These are phyloP conservation scores for Drosophila mojavensis DNA, from an alignment of 1,140 invertebrate genomes.

Conservation along the genomic window DNA sequence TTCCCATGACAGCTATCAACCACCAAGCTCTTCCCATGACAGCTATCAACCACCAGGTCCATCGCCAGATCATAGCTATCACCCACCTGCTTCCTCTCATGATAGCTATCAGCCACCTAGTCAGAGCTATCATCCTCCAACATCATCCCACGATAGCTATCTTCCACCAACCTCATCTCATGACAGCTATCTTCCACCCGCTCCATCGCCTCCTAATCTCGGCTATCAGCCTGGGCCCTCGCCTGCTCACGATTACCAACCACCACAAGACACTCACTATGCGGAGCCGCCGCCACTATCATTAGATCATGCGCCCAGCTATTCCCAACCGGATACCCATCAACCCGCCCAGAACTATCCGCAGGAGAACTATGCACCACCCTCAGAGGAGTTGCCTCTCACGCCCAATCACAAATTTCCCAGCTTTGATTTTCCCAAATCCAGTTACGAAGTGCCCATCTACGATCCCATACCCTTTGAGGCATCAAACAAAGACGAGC, in stretches of 20 bases:
- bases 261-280: slow-evolving; percentile 14
- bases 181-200: slow-evolving; percentile 1
- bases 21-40: background rate
- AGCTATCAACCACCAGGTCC: background rate
- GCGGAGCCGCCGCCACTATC: slow-evolving; percentile 18
- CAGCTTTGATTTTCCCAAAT: slow-evolving; percentile 78
- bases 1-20: background rate
- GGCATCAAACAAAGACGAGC: slow-evolving; percentile 65
- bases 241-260: slow-evolving; percentile 14
- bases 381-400: slow-evolving; percentile 67
- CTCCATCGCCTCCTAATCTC: background rate
- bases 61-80: background rate
- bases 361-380: slow-evolving; percentile 61
- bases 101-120: slow-evolving; percentile 1
- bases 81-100: background rate
- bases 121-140: background rate
- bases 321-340: slow-evolving; percentile 6
- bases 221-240: slow-evolving; percentile 20
- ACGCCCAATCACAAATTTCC: slow-evolving; percentile 69
- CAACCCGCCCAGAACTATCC: slow-evolving; percentile 47
- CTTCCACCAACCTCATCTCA: background rate
- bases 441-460: slow-evolving; percentile 81
- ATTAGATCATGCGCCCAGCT: slow-evolving; percentile 12
- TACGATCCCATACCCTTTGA: slow-evolving; percentile 81
- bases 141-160: slow-evolving; percentile 2